Percentiles rank a stretch among this genome's conserved stretches.
phyloP scores from a whole-genome alignment of 2,797 vertebrate species.

The Mormyrus proboscirostris region DNA sequence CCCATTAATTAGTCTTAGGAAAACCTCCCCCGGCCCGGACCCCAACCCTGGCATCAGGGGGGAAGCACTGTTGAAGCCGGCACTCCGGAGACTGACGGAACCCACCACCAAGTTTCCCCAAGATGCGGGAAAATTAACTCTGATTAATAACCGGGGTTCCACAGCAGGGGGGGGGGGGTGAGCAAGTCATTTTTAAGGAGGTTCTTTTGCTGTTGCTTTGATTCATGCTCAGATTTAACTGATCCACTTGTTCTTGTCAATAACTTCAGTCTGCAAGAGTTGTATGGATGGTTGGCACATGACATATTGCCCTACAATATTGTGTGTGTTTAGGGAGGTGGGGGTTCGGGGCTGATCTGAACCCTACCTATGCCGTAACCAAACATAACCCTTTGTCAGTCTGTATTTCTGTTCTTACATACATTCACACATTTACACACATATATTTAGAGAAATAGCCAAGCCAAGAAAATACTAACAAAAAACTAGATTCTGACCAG shows the following conservation, averaged over 20 bases:
- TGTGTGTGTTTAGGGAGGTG: neutral
- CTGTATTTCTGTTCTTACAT: neutral
- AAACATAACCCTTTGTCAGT: neutral
- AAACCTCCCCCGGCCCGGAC: constrained; percentile 95
- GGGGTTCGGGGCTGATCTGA: neutral
- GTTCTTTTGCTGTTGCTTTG: neutral
- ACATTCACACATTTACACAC: neutral
- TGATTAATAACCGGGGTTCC: constrained; percentile 87
- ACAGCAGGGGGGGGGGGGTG: constrained; percentile 60
- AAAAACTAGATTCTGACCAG: neutral
- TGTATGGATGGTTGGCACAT: neutral
- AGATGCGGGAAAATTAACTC: constrained; percentile 99
- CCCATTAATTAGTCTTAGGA: constrained; percentile 97
- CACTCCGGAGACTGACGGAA: neutral
- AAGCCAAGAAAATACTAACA: neutral
- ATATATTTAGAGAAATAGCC: neutral
- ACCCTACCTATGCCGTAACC: neutral
- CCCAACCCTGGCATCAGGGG: constrained; percentile 84
- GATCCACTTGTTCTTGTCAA: neutral
- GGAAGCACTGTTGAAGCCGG: neutral
- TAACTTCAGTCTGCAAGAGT: neutral
- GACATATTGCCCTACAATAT: too few relatives aligned
- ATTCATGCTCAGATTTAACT: neutral
- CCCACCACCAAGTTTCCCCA: constrained; percentile 45
- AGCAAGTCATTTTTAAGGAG: constrained; percentile 89